phyloP scores from a whole-genome alignment of 1,140 invertebrate genomes.

The Anoplophora glabripennis region DNA sequence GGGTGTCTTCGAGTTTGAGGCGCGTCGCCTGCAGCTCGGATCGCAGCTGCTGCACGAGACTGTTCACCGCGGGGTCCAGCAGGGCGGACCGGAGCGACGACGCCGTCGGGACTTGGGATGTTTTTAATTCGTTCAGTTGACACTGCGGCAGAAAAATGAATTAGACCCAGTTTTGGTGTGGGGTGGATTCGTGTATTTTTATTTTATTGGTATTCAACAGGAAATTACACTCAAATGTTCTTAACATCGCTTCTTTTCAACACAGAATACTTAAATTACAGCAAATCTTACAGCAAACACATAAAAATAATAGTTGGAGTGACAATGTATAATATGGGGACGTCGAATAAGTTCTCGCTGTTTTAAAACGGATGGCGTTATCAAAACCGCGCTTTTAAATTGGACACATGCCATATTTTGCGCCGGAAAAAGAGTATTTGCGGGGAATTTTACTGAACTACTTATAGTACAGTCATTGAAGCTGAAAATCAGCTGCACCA shows the following conservation, averaged over 20 bases:
- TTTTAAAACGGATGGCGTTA: no score
- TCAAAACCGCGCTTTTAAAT: no score
- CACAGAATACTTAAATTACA: neutral
- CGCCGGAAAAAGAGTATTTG: no score
- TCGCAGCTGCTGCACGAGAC: constrained; percentile 87
- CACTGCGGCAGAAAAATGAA: constrained; percentile 58
- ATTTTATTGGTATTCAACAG: neutral
- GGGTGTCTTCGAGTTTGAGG: constrained; percentile 91
- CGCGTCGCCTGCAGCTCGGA: constrained; percentile 88
- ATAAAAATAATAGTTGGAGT: no score
- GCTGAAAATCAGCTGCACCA: no score
- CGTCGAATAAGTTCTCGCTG: no score
- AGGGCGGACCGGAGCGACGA: constrained; percentile 77
- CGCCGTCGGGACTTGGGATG: constrained; percentile 73
- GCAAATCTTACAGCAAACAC: no score
- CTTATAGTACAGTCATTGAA: no score
- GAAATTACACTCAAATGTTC: neutral
- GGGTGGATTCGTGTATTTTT: neutral
- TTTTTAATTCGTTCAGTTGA: constrained; percentile 89
- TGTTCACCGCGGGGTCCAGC: constrained; percentile 93
- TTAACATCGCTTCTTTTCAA: constrained; percentile 2
- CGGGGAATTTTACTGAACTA: no score
- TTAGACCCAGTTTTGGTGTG: constrained; percentile 1
- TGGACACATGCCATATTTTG: no score
- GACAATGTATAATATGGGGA: no score